phyloP scores from a whole-genome alignment of 2,113 vertebrate genomes.

The Cebidichthys violaceus region DNA sequence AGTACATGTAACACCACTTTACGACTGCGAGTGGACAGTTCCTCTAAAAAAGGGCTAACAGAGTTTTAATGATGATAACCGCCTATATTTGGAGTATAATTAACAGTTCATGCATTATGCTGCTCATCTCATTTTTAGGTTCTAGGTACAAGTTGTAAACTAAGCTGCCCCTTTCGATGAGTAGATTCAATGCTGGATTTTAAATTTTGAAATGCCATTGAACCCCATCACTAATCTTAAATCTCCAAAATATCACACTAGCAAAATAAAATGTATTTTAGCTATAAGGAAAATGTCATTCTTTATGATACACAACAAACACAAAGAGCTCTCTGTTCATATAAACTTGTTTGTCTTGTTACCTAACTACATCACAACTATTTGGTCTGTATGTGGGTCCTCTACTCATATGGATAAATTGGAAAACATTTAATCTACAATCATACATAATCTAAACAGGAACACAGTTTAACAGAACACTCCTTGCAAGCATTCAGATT shows the following conservation, averaged over 20 bases:
- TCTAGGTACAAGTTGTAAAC: neutral
- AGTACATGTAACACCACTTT: neutral
- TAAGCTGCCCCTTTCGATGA: neutral
- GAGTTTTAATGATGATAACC: neutral
- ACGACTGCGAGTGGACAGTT: neutral
- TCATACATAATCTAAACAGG: neutral
- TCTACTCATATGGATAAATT: neutral
- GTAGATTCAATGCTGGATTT: neutral
- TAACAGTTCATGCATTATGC: neutral
- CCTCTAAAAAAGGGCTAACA: neutral
- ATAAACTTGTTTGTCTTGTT: neutral
- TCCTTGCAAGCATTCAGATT: constrained; percentile 13
- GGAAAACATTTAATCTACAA: constrained; percentile 10
- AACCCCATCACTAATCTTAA: neutral
- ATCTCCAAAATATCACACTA: neutral
- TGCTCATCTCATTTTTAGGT: neutral
- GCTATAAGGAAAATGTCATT: neutral
- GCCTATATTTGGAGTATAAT: neutral
- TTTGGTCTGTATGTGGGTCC: neutral
- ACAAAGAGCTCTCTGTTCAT: neutral
- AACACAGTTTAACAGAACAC: neutral
- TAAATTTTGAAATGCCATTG: neutral
- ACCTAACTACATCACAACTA: neutral
- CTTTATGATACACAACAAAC: neutral
- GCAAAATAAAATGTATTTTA: neutral